Conservation (phyloP, 1,140 invertebrate species). For the Megalopta genalis region DNA sequence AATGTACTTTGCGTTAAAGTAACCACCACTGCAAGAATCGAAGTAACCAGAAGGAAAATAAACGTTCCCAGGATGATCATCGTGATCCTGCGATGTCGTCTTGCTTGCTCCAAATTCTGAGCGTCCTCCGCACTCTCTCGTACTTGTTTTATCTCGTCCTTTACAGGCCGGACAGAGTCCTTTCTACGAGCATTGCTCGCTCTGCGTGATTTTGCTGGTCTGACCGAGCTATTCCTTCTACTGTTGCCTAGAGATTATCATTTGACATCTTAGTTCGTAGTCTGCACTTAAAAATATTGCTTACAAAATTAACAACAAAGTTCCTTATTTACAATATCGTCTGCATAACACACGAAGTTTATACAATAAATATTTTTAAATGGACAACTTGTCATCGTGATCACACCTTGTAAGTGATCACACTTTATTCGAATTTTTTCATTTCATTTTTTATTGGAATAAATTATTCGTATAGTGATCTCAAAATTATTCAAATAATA, state of each 20-base stretch:
- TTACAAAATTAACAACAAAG: not conserved
- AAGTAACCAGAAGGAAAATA: constrained; percentile 84
- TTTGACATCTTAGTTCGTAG: not conserved
- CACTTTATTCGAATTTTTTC: too few species aligned
- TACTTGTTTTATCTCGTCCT: constrained; percentile 76
- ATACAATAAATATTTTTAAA: too few species aligned
- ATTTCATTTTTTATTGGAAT: too few species aligned
- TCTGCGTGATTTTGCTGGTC: constrained; percentile 63
- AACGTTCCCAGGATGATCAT: constrained; percentile 85
- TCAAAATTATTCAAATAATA: too few species aligned
- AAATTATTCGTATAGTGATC: too few species aligned
- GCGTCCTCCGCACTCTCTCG: constrained; percentile 37
- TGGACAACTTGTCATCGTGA: too few species aligned
- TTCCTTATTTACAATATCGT: too few species aligned
- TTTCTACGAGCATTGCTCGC: constrained; percentile 62
- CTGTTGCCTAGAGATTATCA: constrained; percentile 69
- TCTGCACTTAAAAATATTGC: not conserved
- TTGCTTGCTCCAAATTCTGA: constrained; percentile 79
- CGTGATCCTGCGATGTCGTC: constrained; percentile 83
- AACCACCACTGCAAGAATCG: constrained; percentile 85
- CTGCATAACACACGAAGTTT: too few species aligned
- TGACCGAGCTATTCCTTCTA: constrained; percentile 72
- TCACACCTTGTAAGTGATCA: too few species aligned
- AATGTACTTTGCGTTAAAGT: constrained; percentile 84
- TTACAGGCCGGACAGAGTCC: constrained; percentile 75